Conservation (phyloP, 2,888 invertebrate species). For the Agonum fuliginosum region DNA sequence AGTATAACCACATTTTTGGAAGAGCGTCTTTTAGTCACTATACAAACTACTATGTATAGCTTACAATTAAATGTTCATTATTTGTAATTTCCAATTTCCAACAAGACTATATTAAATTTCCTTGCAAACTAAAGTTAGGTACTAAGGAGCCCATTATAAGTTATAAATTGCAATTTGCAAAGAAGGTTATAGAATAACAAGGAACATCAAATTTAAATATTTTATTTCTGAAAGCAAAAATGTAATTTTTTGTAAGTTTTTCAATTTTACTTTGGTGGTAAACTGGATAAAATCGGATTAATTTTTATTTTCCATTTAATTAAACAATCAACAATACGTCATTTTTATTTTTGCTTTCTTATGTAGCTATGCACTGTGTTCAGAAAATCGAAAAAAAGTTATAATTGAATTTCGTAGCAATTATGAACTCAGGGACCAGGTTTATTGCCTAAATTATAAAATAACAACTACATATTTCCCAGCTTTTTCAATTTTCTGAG, state of each 20-base stretch:
- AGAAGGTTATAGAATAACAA: too few species aligned
- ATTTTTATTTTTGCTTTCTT: neutral
- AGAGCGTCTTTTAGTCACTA: too few species aligned
- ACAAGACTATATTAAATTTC: too few species aligned
- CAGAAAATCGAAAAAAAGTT: slow-evolving; percentile 14
- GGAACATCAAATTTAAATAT: too few species aligned
- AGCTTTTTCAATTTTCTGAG: neutral
- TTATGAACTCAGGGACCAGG: neutral
- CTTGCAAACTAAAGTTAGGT: too few species aligned
- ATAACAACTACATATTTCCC: neutral
- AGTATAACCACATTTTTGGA: too few species aligned
- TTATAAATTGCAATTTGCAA: too few species aligned
- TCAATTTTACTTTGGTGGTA: slow-evolving; percentile 1
- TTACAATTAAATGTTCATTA: too few species aligned
- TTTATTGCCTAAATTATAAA: slow-evolving; percentile 2
- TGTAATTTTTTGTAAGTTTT: slow-evolving; percentile 29
- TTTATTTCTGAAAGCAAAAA: too few species aligned
- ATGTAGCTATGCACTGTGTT: neutral
- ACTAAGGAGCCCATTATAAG: too few species aligned
- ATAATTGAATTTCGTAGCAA: slow-evolving; percentile 33
- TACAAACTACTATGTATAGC: too few species aligned
- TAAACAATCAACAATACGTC: slow-evolving; percentile 31
- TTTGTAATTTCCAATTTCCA: too few species aligned
- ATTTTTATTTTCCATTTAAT: slow-evolving; percentile 43
- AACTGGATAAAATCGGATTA: slow-evolving; percentile 25